phyloP scores from a whole-genome alignment of 2,113 vertebrate species.

The Clarias batrachus region DNA sequence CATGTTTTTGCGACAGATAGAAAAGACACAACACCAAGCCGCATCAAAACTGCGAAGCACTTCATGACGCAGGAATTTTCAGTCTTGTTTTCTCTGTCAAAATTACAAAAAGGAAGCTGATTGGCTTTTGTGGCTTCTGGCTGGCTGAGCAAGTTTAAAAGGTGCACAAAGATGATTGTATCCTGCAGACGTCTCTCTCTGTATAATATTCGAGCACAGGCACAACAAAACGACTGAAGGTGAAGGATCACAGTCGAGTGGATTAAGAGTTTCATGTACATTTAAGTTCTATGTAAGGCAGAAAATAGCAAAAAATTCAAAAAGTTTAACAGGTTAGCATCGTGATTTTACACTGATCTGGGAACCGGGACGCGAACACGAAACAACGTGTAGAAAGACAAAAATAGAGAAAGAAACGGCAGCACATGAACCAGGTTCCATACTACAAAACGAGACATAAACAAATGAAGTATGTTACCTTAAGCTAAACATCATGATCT shows the following conservation, averaged over 20 bases:
- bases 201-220: neutral
- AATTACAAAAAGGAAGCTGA: neutral
- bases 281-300: constrained; percentile 29
- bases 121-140: constrained; percentile 20
- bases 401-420: constrained; percentile 41
- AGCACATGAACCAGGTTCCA: constrained; percentile 28
- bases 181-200: constrained; percentile 3
- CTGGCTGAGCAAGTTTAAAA: constrained; percentile 21
- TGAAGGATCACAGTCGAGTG: constrained; percentile 28
- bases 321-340: neutral
- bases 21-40: constrained; percentile 29
- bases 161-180: constrained; percentile 35
- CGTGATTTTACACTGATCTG: neutral
- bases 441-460: no score
- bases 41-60: constrained; percentile 21
- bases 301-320: constrained; percentile 13
- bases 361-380: neutral
- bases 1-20: constrained; percentile 14
- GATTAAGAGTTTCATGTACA: constrained; percentile 34
- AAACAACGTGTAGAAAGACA: constrained; percentile 11
- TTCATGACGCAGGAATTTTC: neutral
- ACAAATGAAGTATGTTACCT: neutral
- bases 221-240: neutral
- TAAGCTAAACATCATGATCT: neutral
- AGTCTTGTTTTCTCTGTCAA: neutral